Percentiles rank a stretch among this genome's conserved stretches.
phyloP scores from a whole-genome alignment of 1,140 invertebrate species.

The Adoxophyes honmai region DNA sequence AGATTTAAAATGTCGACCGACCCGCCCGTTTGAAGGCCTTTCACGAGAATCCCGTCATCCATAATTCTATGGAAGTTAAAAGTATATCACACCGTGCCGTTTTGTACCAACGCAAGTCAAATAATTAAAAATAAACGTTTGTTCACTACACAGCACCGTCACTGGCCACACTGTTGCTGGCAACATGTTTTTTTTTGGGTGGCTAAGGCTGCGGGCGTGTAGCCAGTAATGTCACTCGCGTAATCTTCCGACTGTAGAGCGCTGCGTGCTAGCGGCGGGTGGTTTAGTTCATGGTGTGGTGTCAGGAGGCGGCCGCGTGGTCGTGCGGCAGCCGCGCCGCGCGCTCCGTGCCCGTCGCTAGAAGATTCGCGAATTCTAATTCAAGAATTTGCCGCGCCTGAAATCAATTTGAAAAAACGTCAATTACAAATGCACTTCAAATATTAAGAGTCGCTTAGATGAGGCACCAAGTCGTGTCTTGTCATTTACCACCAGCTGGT shows the following conservation, averaged over 20 bases:
- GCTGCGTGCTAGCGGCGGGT: not conserved
- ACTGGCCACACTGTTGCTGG: not conserved
- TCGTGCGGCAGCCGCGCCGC: constrained; percentile 76
- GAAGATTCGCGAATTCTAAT: constrained; percentile 92
- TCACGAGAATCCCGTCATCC: not conserved
- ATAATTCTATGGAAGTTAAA: constrained; percentile 9
- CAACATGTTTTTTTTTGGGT: not conserved
- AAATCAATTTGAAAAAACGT: too few species aligned
- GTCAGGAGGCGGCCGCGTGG: constrained; percentile 63
- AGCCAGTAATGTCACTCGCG: too few species aligned
- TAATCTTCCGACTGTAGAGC: too few species aligned
- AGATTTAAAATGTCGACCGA: not conserved
- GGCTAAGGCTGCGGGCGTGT: too few species aligned
- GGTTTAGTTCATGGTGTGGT: constrained; percentile 57
- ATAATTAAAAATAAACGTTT: constrained; percentile 12
- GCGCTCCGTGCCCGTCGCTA: constrained; percentile 92
- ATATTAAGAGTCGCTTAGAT: too few species aligned
- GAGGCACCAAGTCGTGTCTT: too few species aligned
- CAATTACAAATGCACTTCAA: too few species aligned
- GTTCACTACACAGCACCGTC: not conserved
- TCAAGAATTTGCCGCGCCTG: constrained; percentile 93
- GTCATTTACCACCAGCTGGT: too few species aligned
- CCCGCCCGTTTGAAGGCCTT: not conserved
- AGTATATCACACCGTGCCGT: not conserved
- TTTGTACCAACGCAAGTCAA: constrained; percentile 4